Evolutionary conservation across 1,140 invertebrate species (phyloP), one percentile per base, ranked within the genome.

Genomic region (Pissodes strobi): DNA sequence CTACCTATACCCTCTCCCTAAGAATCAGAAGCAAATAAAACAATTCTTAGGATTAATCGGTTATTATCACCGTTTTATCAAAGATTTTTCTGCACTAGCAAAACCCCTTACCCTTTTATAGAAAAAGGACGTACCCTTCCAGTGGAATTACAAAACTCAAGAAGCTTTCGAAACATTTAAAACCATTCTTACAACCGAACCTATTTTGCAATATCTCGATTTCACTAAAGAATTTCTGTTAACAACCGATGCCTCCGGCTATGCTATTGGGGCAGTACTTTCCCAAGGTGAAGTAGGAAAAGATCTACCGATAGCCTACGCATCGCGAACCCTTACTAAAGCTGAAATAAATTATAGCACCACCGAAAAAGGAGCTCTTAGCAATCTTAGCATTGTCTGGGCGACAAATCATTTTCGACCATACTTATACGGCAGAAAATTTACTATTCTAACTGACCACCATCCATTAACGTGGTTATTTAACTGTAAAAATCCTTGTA

Each of bases 191-290:
- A 76, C 68, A 5, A 76, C 75, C 18, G 68, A 79, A 21, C 76
- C 77, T 4, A 66, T 82, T 15, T 65, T 82, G 13, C 59, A 67
- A 55, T 76, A 72, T 41, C 74, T 74, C 1, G 71, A 79, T 60
- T 1, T 13, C 56, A 15, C 66, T 55, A 25, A 62, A 68, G 19
- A 38, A 12, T 21, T 53, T 64, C 66, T 69, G 0, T 30, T 80
- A n/a, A 79, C 74, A 0, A 79, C 76, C 0, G 80, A 81, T 41
- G 79, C 79, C 0, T 75, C 65, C 4, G 69, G 77, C 58, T 64
- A 67, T 39, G 76, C 76, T 4, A 66, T 78, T 8, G 79, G 76
- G 0, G 72, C 71, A n/a, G n/a, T n/a, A n/a, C n/a, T 74, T 18
- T 66, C 64, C 27, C 69, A 74, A 70, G 72, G 71, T 6, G 9